phyloP scores from a whole-genome alignment of 37 sponge, comb jelly and placozoan species.

The Spongia lamella region DNA sequence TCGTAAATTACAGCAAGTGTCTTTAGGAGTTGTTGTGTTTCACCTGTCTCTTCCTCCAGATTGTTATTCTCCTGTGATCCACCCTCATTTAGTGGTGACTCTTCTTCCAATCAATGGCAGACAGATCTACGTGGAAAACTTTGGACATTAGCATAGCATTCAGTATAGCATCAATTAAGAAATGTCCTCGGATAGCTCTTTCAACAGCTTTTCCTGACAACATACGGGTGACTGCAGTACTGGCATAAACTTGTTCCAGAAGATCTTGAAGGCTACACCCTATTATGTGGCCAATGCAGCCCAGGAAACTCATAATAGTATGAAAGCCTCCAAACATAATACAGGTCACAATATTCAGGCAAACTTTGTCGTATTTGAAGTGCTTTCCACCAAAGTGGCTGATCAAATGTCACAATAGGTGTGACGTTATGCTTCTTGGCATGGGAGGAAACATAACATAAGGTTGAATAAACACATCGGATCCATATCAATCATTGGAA shows the following conservation, averaged over 20 bases:
- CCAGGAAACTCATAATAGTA: slow-evolving; percentile 19
- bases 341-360: neutral
- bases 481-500: too few relatives aligned
- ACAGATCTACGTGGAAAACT: neutral
- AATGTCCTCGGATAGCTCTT: slow-evolving; percentile 23
- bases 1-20: too few relatives aligned
- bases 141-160: slow-evolving; percentile 13
- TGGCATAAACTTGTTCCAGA: slow-evolving; percentile 23
- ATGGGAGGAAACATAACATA: neutral
- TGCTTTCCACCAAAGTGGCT: slow-evolving; percentile 9
- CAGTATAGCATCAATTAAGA: slow-evolving; percentile 16
- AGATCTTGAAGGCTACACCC: slow-evolving; percentile 5
- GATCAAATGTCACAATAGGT: slow-evolving; percentile 21
- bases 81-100: too few relatives aligned
- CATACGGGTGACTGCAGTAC: slow-evolving; percentile 27
- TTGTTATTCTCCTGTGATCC: too few relatives aligned
- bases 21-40: too few relatives aligned
- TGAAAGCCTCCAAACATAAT: neutral
- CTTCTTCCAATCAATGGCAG: too few relatives aligned
- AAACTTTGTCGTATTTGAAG: slow-evolving; percentile 1
- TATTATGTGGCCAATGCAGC: slow-evolving; percentile 16
- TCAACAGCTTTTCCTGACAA: slow-evolving; percentile 36
- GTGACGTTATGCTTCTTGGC: too few relatives aligned
- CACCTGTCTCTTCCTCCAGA: too few relatives aligned
- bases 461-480: slow-evolving; percentile 4